Evolutionary conservation across 2,113 vertebrate genomes (phyloP).

Genomic region (Arenaria interpres): DNA sequence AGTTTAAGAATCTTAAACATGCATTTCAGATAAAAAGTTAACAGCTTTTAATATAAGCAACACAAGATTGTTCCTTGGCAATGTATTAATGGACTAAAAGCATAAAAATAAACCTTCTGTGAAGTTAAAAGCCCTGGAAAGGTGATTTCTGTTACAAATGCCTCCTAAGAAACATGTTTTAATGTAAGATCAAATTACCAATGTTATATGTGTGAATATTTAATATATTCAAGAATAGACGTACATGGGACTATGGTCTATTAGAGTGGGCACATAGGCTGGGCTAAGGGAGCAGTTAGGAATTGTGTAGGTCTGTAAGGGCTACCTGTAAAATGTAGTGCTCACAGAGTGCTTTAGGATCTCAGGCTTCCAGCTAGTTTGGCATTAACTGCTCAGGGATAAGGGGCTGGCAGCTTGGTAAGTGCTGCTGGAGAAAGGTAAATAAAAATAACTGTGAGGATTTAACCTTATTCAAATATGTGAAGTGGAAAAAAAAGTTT

Average conservation of each 20-base stretch:
- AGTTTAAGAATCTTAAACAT: background rate
- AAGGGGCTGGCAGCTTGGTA: background rate
- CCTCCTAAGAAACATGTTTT: background rate
- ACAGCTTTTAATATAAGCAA: background rate
- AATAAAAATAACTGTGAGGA: background rate
- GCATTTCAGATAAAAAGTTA: background rate
- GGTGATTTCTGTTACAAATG: background rate
- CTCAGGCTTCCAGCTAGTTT: background rate
- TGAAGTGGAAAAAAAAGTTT: background rate
- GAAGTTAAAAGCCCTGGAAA: background rate
- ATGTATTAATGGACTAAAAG: background rate
- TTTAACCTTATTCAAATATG: background rate
- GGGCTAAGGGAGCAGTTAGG: background rate
- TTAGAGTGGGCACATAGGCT: background rate
- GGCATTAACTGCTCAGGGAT: background rate
- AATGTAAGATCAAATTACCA: background rate
- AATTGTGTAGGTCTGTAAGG: background rate
- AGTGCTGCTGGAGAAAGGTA: background rate
- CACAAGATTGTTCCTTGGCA: background rate
- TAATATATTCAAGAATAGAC: background rate
- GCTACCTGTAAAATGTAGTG: background rate
- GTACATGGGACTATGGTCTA: accelerated
- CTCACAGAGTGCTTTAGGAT: background rate
- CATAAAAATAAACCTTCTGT: conserved; percentile 9
- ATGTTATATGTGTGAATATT: background rate